phyloP scores from a whole-genome alignment of 1,140 invertebrate species.

The Tribolium castaneum region DNA sequence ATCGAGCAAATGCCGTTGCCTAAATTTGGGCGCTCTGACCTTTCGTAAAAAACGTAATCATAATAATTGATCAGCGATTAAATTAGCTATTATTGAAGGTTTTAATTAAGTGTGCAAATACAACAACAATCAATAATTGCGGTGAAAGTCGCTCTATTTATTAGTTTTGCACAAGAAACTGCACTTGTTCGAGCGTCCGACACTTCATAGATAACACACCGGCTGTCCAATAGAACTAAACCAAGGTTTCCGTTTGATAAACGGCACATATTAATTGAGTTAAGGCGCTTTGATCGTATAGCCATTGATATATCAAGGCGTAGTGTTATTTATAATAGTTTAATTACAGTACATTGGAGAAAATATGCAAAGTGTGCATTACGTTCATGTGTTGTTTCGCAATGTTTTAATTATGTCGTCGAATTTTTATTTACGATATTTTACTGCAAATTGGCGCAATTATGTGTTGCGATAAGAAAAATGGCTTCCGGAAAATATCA shows the following conservation, averaged over 20 bases:
- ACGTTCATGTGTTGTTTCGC: neutral
- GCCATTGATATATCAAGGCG: constrained; percentile 25
- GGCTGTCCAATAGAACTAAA: constrained; percentile 1
- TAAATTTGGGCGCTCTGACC: too few species aligned
- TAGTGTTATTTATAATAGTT: constrained; percentile 30
- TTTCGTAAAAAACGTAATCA: too few species aligned
- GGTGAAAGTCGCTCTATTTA: constrained; percentile 4
- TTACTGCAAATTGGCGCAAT: neutral
- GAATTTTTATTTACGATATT: neutral
- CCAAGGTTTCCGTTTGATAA: constrained; percentile 30
- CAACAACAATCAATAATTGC: neutral
- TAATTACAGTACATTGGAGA: constrained; percentile 11
- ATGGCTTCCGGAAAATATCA: constrained; percentile 19
- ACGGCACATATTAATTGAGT: constrained; percentile 25
- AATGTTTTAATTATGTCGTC: constrained; percentile 16
- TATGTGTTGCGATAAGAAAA: neutral
- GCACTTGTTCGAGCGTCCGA: constrained; percentile 15
- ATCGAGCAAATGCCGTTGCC: too few species aligned
- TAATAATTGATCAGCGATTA: too few species aligned
- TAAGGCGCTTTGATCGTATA: constrained; percentile 22
- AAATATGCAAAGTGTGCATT: constrained; percentile 23
- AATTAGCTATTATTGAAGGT: too few species aligned
- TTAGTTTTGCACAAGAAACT: constrained; percentile 8
- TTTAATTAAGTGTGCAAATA: neutral
- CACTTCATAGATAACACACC: constrained; percentile 22